Evolutionary conservation across 2,888 invertebrate genomes (phyloP), one percentile per base, ranked within the genome.

Genomic region (Eledone cirrhosa): DNA sequence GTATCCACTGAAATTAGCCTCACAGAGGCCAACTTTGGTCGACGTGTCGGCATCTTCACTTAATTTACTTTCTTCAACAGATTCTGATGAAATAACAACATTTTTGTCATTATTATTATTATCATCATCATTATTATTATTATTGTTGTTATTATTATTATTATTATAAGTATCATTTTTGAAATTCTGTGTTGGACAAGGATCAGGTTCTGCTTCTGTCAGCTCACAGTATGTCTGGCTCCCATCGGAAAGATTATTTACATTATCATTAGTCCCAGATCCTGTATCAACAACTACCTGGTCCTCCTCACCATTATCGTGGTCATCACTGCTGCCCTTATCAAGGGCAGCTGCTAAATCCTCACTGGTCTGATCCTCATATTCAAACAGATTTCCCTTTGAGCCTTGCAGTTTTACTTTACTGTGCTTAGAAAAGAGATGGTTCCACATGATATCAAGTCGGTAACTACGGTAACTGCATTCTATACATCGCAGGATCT

Each of bases 391-490:
- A 33, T 79, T 79, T 53, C 74, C 48, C 19, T 69, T 59, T 2
- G 13, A 75, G 7, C 41, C 41, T 48, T 47, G 48, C 74, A 47
- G 48, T 41, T 29, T 76, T 48, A 76, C 11, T 1, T 47, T 74
- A 8, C 72, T 78, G 63, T 80, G 80, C 33, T 80, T 72, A 0
- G 67, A 74, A 7, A 77, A 33, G 31, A 78, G 63, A 47, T 80
- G 80, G 29, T 78, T 80, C 67, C 63, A 47, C 53, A 80, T 72
- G 41, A 78, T 59, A 19, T 78, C 78, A 8, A 65, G 19, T 24
- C 78, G 59, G 59, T 80, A 78, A 24, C 78, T 80, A 27, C 47
- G 53, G 69, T 78, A 78, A 27, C 78, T 47, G 67, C 80, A 80
- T n/a, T 78, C 29, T n/a, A 77, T 53, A 31, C 80, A 80, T 47